Conservation (phyloP, 2,113 vertebrate species). For the Epinephelus fuscoguttatus region DNA sequence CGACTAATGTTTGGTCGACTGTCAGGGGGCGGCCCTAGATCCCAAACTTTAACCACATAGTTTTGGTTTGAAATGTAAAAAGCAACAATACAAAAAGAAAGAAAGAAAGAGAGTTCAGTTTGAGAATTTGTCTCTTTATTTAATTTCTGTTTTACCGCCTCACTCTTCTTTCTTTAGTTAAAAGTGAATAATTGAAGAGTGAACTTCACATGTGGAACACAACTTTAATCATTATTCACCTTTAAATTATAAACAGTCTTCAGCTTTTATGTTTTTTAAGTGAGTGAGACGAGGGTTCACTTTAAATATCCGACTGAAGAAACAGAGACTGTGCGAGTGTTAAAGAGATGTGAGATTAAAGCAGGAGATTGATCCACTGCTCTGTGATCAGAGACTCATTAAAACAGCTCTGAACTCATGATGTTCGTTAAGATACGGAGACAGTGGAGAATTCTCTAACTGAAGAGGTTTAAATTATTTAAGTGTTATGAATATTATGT, state of each 20-base stretch:
- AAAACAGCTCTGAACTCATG: slow-evolving; percentile 2
- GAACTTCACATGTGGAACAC: slow-evolving; percentile 17
- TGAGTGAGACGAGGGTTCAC: slow-evolving; percentile 4
- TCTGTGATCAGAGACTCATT: slow-evolving; percentile 29
- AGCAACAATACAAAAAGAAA: background rate
- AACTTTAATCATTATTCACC: slow-evolving; percentile 14
- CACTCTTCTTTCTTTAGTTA: background rate
- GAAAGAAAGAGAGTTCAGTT: background rate
- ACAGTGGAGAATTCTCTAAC: background rate
- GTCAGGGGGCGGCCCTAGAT: too few relatives aligned
- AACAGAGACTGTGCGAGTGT: slow-evolving; percentile 10
- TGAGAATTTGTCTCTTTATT: background rate
- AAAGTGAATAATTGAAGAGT: slow-evolving; percentile 43
- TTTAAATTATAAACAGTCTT: slow-evolving; percentile 43
- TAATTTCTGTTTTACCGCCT: slow-evolving; percentile 9
- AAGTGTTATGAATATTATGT: background rate
- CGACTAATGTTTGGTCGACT: too few relatives aligned
- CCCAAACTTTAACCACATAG: too few relatives aligned
- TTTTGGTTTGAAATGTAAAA: too few relatives aligned
- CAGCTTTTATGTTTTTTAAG: slow-evolving; percentile 24
- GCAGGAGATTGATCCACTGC: slow-evolving; percentile 32
- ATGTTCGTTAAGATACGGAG: background rate
- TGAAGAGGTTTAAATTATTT: background rate
- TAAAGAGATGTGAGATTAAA: slow-evolving; percentile 37
- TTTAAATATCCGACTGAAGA: slow-evolving; percentile 14